Percentiles rank a stretch among this genome's conserved stretches.
These are phyloP conservation scores for Nymphicus hollandicus DNA, from an alignment of 2,113 vertebrate species.

Conservation along the genomic window DNA sequence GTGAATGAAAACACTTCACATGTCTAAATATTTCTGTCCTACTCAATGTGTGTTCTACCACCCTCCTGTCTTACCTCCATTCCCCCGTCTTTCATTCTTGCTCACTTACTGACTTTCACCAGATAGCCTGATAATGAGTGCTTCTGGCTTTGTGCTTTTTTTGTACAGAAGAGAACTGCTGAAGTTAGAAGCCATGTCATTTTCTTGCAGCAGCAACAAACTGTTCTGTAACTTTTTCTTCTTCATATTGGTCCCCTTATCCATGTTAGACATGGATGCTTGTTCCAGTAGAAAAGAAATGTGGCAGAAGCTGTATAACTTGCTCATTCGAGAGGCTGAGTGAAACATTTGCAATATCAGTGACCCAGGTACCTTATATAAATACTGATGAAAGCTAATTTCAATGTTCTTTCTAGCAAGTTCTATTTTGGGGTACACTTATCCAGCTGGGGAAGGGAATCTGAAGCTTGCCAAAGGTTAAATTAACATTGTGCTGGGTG, in stretches of 20 bases:
- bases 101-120: background rate
- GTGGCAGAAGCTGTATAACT: background rate
- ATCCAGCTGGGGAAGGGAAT: background rate
- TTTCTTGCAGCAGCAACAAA: background rate
- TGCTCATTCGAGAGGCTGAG: background rate
- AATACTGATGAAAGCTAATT: background rate
- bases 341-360: background rate
- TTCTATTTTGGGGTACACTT: background rate
- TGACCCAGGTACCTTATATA: background rate
- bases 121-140: background rate
- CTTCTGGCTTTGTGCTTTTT: background rate
- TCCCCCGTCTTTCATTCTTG: background rate
- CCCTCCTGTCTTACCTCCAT: fast-evolving
- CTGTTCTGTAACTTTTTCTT: background rate
- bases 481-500: background rate
- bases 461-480: background rate
- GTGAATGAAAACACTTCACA: background rate
- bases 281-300: background rate
- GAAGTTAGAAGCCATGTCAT: background rate
- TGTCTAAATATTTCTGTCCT: background rate
- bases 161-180: background rate
- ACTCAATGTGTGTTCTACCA: background rate
- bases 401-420: background rate
- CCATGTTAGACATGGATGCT: background rate
- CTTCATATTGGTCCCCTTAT: background rate